Percentiles rank a stretch among this genome's conserved stretches.
Conservation (phyloP, 2,888 invertebrate genomes). For the Epinotia demarniana region DNA sequence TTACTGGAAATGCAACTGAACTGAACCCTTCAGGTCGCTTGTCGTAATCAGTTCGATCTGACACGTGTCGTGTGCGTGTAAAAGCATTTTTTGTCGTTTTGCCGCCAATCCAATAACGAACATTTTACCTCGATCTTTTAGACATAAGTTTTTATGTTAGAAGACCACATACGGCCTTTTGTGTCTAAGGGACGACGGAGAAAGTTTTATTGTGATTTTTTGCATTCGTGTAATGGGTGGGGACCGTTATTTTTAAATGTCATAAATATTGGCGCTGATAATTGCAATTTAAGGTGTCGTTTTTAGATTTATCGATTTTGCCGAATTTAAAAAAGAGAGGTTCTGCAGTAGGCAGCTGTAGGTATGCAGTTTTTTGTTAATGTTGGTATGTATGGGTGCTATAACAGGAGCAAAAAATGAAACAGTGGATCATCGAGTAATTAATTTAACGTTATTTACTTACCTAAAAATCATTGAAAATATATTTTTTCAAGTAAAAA, state of each 20-base stretch:
- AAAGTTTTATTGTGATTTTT: slow-evolving; percentile 5
- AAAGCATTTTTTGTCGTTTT: slow-evolving; percentile 1
- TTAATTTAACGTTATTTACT: too few species aligned
- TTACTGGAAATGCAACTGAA: neutral
- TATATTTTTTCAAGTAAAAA: too few species aligned
- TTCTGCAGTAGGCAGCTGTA: too few species aligned
- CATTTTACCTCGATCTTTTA: neutral
- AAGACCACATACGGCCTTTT: neutral
- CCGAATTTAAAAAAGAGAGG: neutral
- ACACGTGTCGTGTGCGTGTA: neutral
- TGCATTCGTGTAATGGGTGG: neutral
- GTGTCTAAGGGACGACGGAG: neutral
- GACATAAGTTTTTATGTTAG: neutral
- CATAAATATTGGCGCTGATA: neutral
- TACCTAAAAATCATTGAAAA: too few species aligned
- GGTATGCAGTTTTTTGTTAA: too few species aligned
- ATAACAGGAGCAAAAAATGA: too few species aligned
- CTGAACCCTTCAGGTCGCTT: neutral
- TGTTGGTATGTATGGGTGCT: too few species aligned
- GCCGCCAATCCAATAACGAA: neutral
- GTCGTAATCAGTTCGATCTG: slow-evolving; percentile 6
- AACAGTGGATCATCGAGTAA: too few species aligned
- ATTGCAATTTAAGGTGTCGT: neutral
- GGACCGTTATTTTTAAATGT: neutral
- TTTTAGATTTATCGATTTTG: neutral